Conservation (phyloP, 2,113 vertebrate species). For the Tragelaphus buxtoni region DNA sequence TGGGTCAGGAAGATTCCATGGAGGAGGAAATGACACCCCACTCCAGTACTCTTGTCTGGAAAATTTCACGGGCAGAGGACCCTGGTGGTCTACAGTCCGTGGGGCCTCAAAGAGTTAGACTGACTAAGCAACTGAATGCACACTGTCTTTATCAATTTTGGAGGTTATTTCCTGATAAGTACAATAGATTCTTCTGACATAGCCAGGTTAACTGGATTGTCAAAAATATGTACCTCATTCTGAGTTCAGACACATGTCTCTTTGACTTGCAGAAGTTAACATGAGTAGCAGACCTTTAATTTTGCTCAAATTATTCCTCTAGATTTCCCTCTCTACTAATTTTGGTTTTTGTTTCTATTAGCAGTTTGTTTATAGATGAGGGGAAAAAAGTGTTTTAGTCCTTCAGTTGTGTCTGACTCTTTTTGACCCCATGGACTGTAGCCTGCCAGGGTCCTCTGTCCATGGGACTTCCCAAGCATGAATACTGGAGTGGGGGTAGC, state of each 20-base stretch:
- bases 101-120: background rate
- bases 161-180: background rate
- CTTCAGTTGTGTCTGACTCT: too few species aligned
- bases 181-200: background rate
- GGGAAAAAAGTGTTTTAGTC: too few species aligned
- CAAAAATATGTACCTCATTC: background rate
- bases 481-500: too few species aligned
- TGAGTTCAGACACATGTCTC: background rate
- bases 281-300: background rate
- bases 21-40: background rate
- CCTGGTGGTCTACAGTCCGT: background rate
- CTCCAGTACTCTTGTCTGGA: background rate
- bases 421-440: too few species aligned
- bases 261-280: background rate
- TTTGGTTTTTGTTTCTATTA: background rate
- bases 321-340: background rate
- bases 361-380: background rate
- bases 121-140: background rate
- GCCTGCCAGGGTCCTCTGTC: too few species aligned
- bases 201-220: background rate
- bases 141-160: background rate
- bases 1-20: background rate
- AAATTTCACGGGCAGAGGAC: background rate
- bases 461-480: too few species aligned
- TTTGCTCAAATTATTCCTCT: background rate